Evolutionary conservation across 2,797 vertebrate species (phyloP).

Genomic region (Tolypeutes matacus): DNA sequence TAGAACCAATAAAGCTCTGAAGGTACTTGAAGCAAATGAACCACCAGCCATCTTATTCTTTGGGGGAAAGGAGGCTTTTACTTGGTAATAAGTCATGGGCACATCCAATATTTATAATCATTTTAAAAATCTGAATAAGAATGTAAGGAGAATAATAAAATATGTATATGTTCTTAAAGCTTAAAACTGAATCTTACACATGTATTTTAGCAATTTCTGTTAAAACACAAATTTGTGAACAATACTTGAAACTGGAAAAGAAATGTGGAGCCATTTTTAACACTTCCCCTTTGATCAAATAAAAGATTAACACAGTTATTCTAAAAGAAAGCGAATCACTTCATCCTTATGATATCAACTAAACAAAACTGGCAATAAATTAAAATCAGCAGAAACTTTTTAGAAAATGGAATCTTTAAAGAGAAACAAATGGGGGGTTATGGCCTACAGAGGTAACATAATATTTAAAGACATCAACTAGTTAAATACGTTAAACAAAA

Average conservation of each 20-base stretch:
- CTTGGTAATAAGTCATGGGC: conserved; percentile 56
- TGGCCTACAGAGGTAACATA: background rate
- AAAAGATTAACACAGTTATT: conserved; percentile 42
- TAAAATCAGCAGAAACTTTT: conserved; percentile 40
- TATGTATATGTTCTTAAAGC: conserved; percentile 69
- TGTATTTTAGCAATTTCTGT: conserved; percentile 60
- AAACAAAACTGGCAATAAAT: background rate
- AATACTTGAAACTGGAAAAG: conserved; percentile 58
- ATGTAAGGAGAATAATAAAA: conserved; percentile 76
- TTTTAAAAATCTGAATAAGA: conserved; percentile 77
- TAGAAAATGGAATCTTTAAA: background rate
- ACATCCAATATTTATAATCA: conserved; percentile 78
- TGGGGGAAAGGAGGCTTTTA: background rate
- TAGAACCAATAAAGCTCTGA: conserved; percentile 24
- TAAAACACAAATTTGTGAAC: conserved; percentile 61
- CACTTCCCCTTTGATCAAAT: conserved; percentile 54
- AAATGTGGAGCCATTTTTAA: conserved; percentile 34
- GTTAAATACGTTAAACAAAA: background rate
- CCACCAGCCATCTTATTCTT: conserved; percentile 16
- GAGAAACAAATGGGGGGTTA: background rate
- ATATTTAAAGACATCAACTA: background rate
- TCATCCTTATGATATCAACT: background rate
- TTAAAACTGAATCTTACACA: conserved; percentile 68
- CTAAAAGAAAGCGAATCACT: background rate
- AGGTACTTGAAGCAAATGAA: conserved; percentile 27